phyloP scores from a whole-genome alignment of 2,888 invertebrate species.

The Lepetodrilus schrolli region DNA sequence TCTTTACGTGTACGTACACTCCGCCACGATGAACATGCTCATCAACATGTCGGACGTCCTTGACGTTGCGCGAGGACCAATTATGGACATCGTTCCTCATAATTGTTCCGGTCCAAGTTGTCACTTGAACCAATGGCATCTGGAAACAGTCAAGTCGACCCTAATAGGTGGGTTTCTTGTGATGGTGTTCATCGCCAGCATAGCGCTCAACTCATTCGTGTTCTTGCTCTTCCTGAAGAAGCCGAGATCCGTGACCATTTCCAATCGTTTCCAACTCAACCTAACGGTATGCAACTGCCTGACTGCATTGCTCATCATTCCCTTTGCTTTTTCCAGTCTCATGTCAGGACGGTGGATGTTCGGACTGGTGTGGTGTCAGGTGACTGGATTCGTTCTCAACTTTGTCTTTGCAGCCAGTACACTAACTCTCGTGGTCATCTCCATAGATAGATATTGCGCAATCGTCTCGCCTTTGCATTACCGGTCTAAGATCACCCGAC shows the following conservation, averaged over 20 bases:
- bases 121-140: too few relatives aligned
- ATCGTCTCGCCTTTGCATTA: constrained; percentile 82
- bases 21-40: too few relatives aligned
- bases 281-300: constrained; percentile 77
- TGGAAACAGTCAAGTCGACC: constrained; percentile 39
- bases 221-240: constrained; percentile 84
- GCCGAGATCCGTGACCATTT: constrained; percentile 84
- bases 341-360: constrained; percentile 70
- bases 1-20: too few relatives aligned
- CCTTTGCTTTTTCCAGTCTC: constrained; percentile 74
- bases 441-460: constrained; percentile 82
- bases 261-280: constrained; percentile 82
- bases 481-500: constrained; percentile 78
- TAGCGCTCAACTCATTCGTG: constrained; percentile 83
- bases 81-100: background rate
- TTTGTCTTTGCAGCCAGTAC: constrained; percentile 79
- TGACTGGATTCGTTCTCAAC: constrained; percentile 81
- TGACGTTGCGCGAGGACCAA: too few relatives aligned
- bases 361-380: constrained; percentile 75
- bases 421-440: constrained; percentile 81
- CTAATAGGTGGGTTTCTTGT: constrained; percentile 50
- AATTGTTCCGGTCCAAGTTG: background rate
- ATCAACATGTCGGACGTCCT: too few relatives aligned
- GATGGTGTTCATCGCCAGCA: constrained; percentile 76
- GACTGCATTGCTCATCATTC: constrained; percentile 76